Evolutionary conservation across 2,113 vertebrate genomes (phyloP).

Genomic region (Peromyscus maniculatus): DNA sequence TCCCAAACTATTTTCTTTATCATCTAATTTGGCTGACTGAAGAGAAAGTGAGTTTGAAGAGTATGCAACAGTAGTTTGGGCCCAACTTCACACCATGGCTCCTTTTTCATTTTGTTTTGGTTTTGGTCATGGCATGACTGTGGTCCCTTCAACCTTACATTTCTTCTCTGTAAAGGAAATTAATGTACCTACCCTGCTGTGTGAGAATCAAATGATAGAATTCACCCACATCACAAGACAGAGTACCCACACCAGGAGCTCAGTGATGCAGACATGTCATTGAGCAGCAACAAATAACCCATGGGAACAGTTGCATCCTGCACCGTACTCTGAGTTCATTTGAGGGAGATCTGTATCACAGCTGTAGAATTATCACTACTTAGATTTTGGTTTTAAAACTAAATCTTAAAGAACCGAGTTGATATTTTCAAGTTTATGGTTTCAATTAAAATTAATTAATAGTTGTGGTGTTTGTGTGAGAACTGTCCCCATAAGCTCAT

Average conservation of each 20-base stretch:
- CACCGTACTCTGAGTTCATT: neutral
- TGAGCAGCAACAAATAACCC: neutral
- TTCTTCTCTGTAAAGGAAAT: neutral
- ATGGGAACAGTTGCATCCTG: neutral
- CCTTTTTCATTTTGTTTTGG: too few species aligned
- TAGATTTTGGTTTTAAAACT: neutral
- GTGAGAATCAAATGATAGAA: neutral
- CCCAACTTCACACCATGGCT: neutral
- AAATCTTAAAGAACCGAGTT: neutral
- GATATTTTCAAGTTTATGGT: conserved; percentile 11
- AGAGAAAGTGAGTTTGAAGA: neutral
- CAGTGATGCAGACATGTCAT: neutral
- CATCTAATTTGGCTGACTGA: neutral
- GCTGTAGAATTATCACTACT: neutral
- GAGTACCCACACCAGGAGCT: neutral
- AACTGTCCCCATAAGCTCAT: neutral
- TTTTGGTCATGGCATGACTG: neutral
- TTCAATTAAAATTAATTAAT: neutral
- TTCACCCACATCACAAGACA: neutral
- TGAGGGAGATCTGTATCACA: neutral
- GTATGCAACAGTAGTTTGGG: neutral
- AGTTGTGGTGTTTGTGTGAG: neutral
- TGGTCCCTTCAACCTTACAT: neutral
- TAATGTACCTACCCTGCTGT: neutral
- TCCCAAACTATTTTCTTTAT: neutral